These are phyloP conservation scores for Drosophila lutescens DNA, from an alignment of 2,888 invertebrate genomes.

Conservation along the genomic window DNA sequence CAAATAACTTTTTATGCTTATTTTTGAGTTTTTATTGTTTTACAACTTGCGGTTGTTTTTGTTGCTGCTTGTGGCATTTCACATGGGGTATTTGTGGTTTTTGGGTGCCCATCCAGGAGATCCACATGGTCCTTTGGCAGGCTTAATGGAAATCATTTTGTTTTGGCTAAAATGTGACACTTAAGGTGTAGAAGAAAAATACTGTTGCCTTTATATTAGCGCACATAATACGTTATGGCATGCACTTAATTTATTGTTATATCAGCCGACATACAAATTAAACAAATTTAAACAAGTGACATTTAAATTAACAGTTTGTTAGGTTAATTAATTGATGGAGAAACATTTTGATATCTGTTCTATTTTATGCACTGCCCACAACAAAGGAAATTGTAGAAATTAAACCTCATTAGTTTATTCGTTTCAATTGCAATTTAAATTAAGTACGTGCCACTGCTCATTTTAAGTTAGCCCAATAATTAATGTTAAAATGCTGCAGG, in stretches of 20 bases:
- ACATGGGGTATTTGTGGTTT: conserved; percentile 2
- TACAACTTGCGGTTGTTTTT: conserved; percentile 32
- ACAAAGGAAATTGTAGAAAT: conserved; percentile 3
- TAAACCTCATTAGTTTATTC: neutral
- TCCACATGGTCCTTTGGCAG: conserved; percentile 7
- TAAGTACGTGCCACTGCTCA: conserved; percentile 5
- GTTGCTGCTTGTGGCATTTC: conserved; percentile 9
- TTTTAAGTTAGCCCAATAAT: conserved; percentile 20
- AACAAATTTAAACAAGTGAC: neutral
- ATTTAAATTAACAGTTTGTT: conserved; percentile 1
- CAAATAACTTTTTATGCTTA: conserved; percentile 53
- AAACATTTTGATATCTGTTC: neutral
- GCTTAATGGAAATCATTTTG: conserved; percentile 17
- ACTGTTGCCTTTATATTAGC: conserved; percentile 33
- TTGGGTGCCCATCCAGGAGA: conserved; percentile 1
- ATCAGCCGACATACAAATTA: neutral
- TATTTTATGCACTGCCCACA: neutral
- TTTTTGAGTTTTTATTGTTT: conserved; percentile 51
- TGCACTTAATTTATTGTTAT: neutral
- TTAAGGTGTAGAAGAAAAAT: conserved; percentile 13
- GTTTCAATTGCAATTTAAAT: conserved; percentile 17
- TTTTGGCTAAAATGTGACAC: conserved; percentile 16
- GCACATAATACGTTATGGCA: neutral
- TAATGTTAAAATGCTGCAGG: conserved; percentile 10
- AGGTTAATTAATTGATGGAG: neutral